These are phyloP conservation scores for Sabellastarte sp. DNA, from an alignment of 2,888 invertebrate genomes.

Conservation along the genomic window DNA sequence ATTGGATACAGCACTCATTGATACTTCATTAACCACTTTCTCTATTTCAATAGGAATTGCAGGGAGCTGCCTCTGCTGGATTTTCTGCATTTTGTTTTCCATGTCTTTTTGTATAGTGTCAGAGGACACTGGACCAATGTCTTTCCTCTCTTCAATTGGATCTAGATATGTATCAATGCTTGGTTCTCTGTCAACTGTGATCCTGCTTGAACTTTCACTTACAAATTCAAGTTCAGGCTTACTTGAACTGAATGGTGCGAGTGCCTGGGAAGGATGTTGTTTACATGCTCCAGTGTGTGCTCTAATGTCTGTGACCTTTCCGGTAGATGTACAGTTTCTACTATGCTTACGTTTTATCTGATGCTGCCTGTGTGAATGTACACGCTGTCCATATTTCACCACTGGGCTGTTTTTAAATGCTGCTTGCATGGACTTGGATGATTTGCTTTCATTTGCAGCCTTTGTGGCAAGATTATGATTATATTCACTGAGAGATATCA, in stretches of 20 bases:
- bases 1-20: too few species aligned
- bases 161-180: background rate
- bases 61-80: background rate
- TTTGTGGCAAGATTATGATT: too few species aligned
- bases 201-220: background rate
- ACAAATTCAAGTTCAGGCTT: background rate
- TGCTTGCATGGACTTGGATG: background rate
- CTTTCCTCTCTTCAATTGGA: background rate
- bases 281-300: background rate
- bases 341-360: slow-evolving; percentile 2
- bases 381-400: too few species aligned
- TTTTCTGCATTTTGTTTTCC: background rate
- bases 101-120: background rate
- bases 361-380: too few species aligned
- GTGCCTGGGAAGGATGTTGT: background rate
- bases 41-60: background rate
- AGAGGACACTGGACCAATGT: background rate
- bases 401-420: background rate
- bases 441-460: background rate
- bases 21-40: slow-evolving; percentile 1
- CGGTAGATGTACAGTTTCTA: slow-evolving; percentile 12
- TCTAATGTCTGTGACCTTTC: slow-evolving; percentile 14
- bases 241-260: background rate
- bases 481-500: slow-evolving; percentile 14
- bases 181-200: background rate